Evolutionary conservation across 2,888 invertebrate genomes (phyloP), one percentile per base, ranked within the genome.

Genomic region (Melolontha melolontha): DNA sequence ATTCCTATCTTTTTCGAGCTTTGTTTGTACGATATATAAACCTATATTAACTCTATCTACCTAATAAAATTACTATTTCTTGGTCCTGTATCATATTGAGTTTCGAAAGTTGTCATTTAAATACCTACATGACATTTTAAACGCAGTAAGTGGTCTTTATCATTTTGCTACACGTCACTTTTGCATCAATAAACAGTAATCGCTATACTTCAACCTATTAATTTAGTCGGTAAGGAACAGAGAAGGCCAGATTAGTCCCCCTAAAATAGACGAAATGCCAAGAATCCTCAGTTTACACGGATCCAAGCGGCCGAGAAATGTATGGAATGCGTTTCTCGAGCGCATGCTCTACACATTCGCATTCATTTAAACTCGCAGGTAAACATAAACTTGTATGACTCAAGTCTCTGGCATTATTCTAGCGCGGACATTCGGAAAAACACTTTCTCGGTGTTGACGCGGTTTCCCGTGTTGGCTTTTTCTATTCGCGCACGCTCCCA

Each of bases 341-440:
- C 75, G 78, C 78, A 77, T 75, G 78, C 72, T 73, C 74, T 66
- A 69, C 68, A 71, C 73, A 69, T 75, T 74, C 71, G 73, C 74
- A 75, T 74, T 74, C 71, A 70, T 71, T 75, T 76, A 76, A 78
- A 78, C 74, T 74, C 75, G 69, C 79, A 80, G 79, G 80, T 79
- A 79, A 80, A 77, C 75, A 74, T 76, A 78, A 76, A 74, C 77
- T 77, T 75, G 76, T 75, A 75, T 79, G 78, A 80, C 75, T 80
- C 79, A 73, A 73, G 63, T 17, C 68, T 70, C 68, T 73, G 71
- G 71, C 73, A 73, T 64, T 65, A 66, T 71, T 71, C 69, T 69
- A 64, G 50, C 63, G 69, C 70, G 71, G 67, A 65, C 70, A 68
- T 70, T 67, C 52, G 57, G 59, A 66, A 71, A 54, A 64, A 68